phyloP scores from a whole-genome alignment of 1,140 invertebrate genomes.

The Drosophila auraria region DNA sequence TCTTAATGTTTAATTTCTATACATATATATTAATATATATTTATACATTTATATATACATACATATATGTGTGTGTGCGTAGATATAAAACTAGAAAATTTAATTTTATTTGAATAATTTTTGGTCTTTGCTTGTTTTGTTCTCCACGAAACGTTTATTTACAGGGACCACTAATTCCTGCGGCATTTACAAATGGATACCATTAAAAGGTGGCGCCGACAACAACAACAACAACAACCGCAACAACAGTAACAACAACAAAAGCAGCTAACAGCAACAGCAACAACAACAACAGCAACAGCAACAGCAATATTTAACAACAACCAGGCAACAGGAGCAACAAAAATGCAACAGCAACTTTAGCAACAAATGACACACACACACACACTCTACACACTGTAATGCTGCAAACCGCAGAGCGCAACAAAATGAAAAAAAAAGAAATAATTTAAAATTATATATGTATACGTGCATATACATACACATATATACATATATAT shows the following conservation, averaged over 20 bases:
- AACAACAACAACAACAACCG: conserved; percentile 56
- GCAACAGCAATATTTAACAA: conserved; percentile 32
- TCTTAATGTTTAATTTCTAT: conserved; percentile 64
- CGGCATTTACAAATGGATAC: conserved; percentile 97
- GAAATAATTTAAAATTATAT: conserved; percentile 57
- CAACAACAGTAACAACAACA: conserved; percentile 48
- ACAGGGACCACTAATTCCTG: conserved; percentile 96
- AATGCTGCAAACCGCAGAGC: conserved; percentile 68
- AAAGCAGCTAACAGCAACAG: conserved; percentile 33
- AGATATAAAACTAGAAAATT: conserved; percentile 53
- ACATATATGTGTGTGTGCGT: conserved; percentile 67
- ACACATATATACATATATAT: conserved; percentile 33
- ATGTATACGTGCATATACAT: conserved; percentile 34
- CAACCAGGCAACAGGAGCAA: conserved; percentile 50
- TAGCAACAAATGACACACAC: conserved; percentile 49
- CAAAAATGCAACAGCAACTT: conserved; percentile 53
- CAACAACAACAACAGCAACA: conserved; percentile 81
- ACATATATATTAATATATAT: conserved; percentile 46
- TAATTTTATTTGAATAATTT: conserved; percentile 78
- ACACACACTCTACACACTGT: conserved; percentile 30
- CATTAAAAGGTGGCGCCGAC: conserved; percentile 89
- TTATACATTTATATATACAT: conserved; percentile 47
- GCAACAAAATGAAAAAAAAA: conserved; percentile 44
- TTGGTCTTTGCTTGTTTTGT: conserved; percentile 78
- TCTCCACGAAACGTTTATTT: conserved; percentile 78